Base-by-base conservation (phyloP, 2,888 invertebrate species). In the Hypsopygia costalis region DNA sequence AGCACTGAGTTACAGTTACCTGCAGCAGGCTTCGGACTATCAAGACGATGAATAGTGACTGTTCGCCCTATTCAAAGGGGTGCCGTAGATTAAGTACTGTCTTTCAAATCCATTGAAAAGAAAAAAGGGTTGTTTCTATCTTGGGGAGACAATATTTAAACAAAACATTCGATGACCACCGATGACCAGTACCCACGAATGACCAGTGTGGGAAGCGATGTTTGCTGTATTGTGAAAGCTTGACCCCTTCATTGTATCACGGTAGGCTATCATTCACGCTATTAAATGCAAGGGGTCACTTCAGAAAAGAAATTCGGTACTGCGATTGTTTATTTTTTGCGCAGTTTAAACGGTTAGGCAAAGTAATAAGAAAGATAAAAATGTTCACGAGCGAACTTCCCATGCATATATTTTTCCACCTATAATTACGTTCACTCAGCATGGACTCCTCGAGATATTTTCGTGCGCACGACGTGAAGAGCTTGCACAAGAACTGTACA, bases 391-490 rank as follows among this genome's bases (percentile, higher is more conserved):
- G 54, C 61, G 53, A 76, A 69, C 64, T 85, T 83, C 81, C 71
- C 85, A 83, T 81, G 81, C 72, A 65, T 76, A 71, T 79, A 81
- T 81, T 79, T 81, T 83, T 81, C 80, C 71, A 76, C 75, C 79
- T 81, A 80, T 85, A 87, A 87, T 87, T 87, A 86, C 69, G 75
- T 61, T 69, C 62, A 78, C 70, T 76, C 69, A 74, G 77, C 78
- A 71, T 78, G 78, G 73, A 68, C 73, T 76, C 69, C 65, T 64
- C 68, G 78, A 81, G 81, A 83, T 82, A 81, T 85, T 80, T 82
- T 83, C 81, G 85, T 81, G 83, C 71, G 73, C 83, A 83, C 82
- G 81, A 85, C 77, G 78, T 73, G 79, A 77, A 83, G 80, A 76
- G 82, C 77, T 81, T 82, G 66, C 81, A 80, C 77, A 85, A 86